These are phyloP conservation scores for Ecdyonurus torrentis DNA, from an alignment of 2,888 invertebrate species.

Conservation along the genomic window DNA sequence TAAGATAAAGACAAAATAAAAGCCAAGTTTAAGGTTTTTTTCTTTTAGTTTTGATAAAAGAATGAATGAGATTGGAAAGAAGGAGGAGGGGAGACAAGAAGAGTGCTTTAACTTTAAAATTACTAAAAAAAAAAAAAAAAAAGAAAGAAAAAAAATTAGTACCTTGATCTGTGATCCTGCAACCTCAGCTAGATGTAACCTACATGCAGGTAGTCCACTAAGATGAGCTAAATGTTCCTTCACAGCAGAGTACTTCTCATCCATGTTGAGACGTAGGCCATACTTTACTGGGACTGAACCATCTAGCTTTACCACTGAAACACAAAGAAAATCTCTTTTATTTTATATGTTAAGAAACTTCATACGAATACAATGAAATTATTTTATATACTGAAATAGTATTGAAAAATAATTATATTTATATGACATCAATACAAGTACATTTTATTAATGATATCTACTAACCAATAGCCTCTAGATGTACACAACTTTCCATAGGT, in stretches of 20 bases:
- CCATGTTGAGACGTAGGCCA: conserved; percentile 66
- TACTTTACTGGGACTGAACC: conserved; percentile 72
- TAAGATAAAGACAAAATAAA: too few relatives aligned
- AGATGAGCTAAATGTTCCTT: conserved; percentile 50
- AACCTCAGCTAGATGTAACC: conserved; percentile 55
- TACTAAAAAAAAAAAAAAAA: too few relatives aligned
- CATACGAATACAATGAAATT: too few relatives aligned
- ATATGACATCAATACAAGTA: not conserved
- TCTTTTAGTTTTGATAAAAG: too few relatives aligned
- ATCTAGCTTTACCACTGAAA: conserved; percentile 54
- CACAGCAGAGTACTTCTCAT: conserved; percentile 59
- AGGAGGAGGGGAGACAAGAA: too few relatives aligned
- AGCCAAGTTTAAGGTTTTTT: too few relatives aligned
- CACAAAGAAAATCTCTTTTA: too few relatives aligned
- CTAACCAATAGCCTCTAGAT: conserved; percentile 57
- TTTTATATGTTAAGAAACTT: too few relatives aligned
- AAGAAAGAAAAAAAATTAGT: not conserved
- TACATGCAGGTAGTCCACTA: conserved; percentile 39
- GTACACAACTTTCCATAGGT: conserved; percentile 73
- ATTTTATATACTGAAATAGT: too few relatives aligned
- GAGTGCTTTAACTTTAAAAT: too few relatives aligned
- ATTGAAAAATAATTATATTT: too few relatives aligned
- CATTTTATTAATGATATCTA: conserved; percentile 9
- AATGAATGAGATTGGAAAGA: too few relatives aligned
- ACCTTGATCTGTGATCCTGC: conserved; percentile 47